phyloP scores from a whole-genome alignment of 1,140 invertebrate species.

The Grapholita molesta region DNA sequence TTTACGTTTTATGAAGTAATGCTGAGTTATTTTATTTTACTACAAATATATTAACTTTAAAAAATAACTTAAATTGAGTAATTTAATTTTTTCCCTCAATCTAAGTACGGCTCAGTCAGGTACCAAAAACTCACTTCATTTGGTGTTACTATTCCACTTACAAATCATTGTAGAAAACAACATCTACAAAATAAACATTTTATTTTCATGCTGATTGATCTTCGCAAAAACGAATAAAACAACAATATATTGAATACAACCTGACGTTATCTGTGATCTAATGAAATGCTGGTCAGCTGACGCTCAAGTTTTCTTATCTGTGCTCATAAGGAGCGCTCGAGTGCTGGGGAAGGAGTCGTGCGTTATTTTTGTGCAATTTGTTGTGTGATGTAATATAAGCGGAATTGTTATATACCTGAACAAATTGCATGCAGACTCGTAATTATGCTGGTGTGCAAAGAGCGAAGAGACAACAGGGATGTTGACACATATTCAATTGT shows the following conservation, averaged over 20 bases:
- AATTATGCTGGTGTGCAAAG: no score
- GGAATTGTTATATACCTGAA: background rate
- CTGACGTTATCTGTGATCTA: slow-evolving; percentile 36
- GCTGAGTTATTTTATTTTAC: no score
- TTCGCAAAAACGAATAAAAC: slow-evolving; percentile 15
- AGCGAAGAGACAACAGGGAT: no score
- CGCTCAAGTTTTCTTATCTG: slow-evolving; percentile 59
- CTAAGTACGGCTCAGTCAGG: no score
- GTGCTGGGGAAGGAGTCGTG: slow-evolving; percentile 14
- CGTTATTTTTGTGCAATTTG: background rate
- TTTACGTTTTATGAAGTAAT: no score
- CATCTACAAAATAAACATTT: background rate
- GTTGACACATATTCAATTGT: no score
- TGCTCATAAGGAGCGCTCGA: slow-evolving; percentile 43
- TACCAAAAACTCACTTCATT: no score
- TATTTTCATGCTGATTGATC: slow-evolving; percentile 8
- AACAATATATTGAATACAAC: slow-evolving; percentile 15
- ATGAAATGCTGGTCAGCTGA: slow-evolving; percentile 50
- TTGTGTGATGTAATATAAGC: background rate
- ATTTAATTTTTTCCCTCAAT: no score
- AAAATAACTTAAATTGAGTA: no score
- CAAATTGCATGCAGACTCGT: background rate
- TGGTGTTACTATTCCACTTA: background rate
- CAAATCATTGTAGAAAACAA: background rate
- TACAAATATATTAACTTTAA: no score